Base-by-base conservation (phyloP, 2,888 invertebrate species). In the Sphinx pinastri region DNA sequence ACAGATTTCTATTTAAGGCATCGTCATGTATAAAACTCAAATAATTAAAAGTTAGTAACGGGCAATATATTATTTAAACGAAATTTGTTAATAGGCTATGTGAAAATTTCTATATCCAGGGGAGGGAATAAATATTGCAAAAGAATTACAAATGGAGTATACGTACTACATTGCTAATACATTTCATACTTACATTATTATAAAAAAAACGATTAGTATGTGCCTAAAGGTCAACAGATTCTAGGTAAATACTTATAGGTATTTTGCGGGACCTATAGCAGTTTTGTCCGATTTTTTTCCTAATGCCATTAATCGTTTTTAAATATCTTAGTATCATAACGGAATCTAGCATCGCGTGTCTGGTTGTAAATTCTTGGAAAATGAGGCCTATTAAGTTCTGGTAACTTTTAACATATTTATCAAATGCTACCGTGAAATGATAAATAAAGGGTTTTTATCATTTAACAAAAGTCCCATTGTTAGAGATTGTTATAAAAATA, bases 341-440 rank as follows among this genome's bases (percentile, higher is more conserved):
- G 6, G 19, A 63, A n/a, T 47, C 69, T 69, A 25, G 12, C 54
- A 54, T 47, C 45, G 52, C 54, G 60, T 69, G 69, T 54, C 45
- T 10, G 54, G 31, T 45, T 38, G 45, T 14, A 13, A 59, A 60
- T n/a, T 60, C 54, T 69, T 63, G 19, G 54, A 54, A 69, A 59
- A 68, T 19, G 67, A 63, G 63, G 67, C 60, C 74, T 70, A 72
- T 68, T 16, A 58, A 31, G 66, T 69, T 60, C 5, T 52, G 54
- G 60, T 73, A 71, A 73, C 73, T 71, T 74, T 73, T 74, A 75
- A 67, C 73, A 73, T 71, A 75, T 74, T 76, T 75, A 77, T 76
- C 72, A 79, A 75, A 73, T 75, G 72, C n/a, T 67, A 54, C 75
- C 68, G 67, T 76, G 67, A 75, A 76, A 76, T 76, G 73, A 74